Percentiles rank a stretch among this genome's conserved stretches.
Conservation (phyloP, 2,888 invertebrate species). For the Empis stercorea region DNA sequence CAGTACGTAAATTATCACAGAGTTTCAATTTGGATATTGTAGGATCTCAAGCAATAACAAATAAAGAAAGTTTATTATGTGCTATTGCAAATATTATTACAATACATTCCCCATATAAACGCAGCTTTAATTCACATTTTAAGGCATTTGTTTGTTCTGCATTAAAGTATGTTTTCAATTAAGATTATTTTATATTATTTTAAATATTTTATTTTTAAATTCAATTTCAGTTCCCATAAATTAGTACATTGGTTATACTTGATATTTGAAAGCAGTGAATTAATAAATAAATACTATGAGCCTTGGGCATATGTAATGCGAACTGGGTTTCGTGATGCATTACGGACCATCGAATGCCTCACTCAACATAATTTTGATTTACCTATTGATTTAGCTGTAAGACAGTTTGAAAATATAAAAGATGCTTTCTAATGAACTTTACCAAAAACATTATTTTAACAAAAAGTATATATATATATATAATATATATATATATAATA, state of each 20-base stretch:
- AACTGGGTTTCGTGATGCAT: conserved; percentile 93
- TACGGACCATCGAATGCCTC: conserved; percentile 79
- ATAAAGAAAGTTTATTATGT: conserved; percentile 58
- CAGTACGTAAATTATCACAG: conserved; percentile 88
- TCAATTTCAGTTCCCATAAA: conserved; percentile 61
- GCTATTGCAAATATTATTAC: conserved; percentile 85
- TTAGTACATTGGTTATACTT: conserved; percentile 89
- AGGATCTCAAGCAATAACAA: conserved; percentile 42
- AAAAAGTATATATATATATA: no score
- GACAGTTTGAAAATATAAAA: conserved; percentile 87
- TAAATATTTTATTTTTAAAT: no score
- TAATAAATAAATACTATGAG: conserved; percentile 67
- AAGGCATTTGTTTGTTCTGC: conserved; percentile 97
- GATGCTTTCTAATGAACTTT: not conserved
- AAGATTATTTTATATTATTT: not conserved
- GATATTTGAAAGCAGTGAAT: conserved; percentile 72
- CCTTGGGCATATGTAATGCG: conserved; percentile 92
- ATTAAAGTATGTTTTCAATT: conserved; percentile 59
- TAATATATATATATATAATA: no score
- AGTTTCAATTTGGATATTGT: conserved; percentile 92
- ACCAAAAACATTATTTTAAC: no score
- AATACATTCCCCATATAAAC: conserved; percentile 82
- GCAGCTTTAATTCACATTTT: conserved; percentile 93
- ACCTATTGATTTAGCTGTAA: conserved; percentile 90
- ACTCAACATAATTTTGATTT: conserved; percentile 79